A percentile compares a stretch with the other conserved stretches of the same genome.
Conservation (phyloP, 2,888 invertebrate species). For the Aleiodes alternator region DNA sequence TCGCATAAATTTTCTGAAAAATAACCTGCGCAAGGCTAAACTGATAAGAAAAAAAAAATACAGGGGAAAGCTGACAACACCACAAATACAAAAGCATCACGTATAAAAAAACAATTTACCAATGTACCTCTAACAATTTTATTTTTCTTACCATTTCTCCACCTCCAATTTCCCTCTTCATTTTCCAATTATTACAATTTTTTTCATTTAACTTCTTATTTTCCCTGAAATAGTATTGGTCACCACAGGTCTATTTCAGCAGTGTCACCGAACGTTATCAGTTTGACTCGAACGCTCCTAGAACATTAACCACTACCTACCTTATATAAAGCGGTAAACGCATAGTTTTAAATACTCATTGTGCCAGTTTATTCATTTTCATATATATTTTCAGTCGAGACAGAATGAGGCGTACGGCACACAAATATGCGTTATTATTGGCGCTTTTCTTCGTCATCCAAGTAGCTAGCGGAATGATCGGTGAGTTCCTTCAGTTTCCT, state of each 20-base stretch:
- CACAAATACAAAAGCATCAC: background rate
- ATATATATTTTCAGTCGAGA: background rate
- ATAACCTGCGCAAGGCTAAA: background rate
- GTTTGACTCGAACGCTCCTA: background rate
- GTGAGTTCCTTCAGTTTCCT: background rate
- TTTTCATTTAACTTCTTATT: slow-evolving; percentile 36
- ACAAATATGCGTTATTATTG: slow-evolving; percentile 1
- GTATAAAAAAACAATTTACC: background rate
- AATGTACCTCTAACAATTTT: background rate
- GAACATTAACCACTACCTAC: background rate
- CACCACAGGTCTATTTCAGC: background rate
- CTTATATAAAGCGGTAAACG: slow-evolving; percentile 16
- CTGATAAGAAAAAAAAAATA: background rate
- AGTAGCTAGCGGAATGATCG: background rate
- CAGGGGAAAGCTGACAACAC: slow-evolving; percentile 1
- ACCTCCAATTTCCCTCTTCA: background rate
- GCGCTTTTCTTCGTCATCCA: background rate
- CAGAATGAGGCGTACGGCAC: background rate
- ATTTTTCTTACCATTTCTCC: slow-evolving; percentile 20
- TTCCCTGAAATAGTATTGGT: slow-evolving; percentile 27
- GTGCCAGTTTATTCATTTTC: slow-evolving; percentile 3
- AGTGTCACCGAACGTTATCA: background rate
- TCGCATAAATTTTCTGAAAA: too few species aligned
- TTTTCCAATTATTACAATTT: background rate
- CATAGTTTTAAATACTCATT: slow-evolving; percentile 8